Base-by-base conservation (phyloP, 2,113 vertebrate genomes). In the Lipophrys pholis region DNA sequence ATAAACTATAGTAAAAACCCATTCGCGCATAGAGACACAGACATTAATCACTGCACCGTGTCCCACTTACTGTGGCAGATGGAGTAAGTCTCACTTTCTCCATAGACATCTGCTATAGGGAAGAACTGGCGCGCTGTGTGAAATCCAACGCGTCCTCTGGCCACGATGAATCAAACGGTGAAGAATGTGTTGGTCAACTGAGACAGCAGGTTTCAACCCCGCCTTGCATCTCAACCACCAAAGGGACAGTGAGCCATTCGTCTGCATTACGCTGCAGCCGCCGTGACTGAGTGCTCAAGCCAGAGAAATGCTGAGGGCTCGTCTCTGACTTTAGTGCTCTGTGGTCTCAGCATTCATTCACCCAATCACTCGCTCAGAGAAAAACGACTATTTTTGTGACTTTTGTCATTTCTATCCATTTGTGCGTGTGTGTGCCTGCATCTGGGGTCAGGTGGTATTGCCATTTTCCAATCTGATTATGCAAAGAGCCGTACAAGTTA, bases 141-240 rank as follows among this genome's bases (percentile, higher is more conserved):
- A 78, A 80, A 83, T 45, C 42, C 12, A 53, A 43, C 42, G 14
- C 73, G 10, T 69, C 58, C 79, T 74, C 67, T 73, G 62, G 53
- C 68, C 72, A 56, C 38, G 51, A 73, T 83, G 89, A 87, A 76
- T 84, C 84, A 87, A 73, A 81, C 14, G 6, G 43, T 71, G 69
- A 80, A 78, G 49, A 80, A 86, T 85, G 73, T 80, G 61, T 62
- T 59, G 78, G 84, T 87, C 86, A 80, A 8, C 48, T 50, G 66
- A 87, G 58, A 76, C 82, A 69, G 75, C 78, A 62, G 83, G 76
- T 73, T 78, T 82, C 83, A 81, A 81, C 76, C 61, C 71, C 43
- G 73, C 10, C 45, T 69, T 51, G 56, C 74, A 61, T 77, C 68
- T 55, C 16, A 53, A 58, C 69, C 67, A 71, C 67, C 71, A 52